phyloP scores from a whole-genome alignment of 2,888 invertebrate genomes.

The Archips crataeganus region DNA sequence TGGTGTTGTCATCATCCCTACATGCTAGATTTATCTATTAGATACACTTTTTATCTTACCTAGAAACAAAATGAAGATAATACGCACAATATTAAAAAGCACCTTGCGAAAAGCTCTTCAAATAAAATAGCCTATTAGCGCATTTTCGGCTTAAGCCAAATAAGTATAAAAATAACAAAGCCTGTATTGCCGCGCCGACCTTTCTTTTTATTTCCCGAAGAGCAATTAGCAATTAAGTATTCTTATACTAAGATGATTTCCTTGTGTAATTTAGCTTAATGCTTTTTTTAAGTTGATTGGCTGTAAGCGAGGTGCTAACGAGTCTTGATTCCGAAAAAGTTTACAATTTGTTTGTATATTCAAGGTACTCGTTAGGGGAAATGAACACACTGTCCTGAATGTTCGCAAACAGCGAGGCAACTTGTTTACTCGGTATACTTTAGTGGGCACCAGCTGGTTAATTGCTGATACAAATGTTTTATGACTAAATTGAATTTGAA shows the following conservation, averaged over 20 bases:
- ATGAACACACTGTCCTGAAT: conserved; percentile 12
- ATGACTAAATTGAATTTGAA: conserved; percentile 23
- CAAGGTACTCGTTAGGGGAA: conserved; percentile 47
- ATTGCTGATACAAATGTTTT: conserved; percentile 20
- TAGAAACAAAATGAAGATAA: neutral
- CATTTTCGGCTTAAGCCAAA: conserved; percentile 1
- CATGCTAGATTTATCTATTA: no score
- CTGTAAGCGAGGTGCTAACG: conserved; percentile 60
- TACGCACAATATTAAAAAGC: neutral
- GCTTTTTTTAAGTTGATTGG: conserved; percentile 61
- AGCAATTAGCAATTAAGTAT: conserved; percentile 34
- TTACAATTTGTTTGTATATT: conserved; percentile 61
- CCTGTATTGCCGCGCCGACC: conserved; percentile 8
- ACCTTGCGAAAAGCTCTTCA: neutral
- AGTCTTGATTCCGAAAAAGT: conserved; percentile 60
- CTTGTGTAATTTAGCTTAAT: conserved; percentile 59
- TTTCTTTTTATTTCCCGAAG: conserved; percentile 11
- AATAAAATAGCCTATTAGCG: conserved; percentile 10
- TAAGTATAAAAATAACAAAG: conserved; percentile 6
- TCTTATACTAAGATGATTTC: conserved; percentile 22
- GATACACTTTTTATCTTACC: no score
- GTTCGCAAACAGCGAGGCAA: conserved; percentile 10
- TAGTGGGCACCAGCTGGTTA: conserved; percentile 17
- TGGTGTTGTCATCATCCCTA: no score
- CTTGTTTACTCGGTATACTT: conserved; percentile 14